Percentiles rank a stretch among this genome's conserved stretches.
phyloP scores from a whole-genome alignment of 2,113 vertebrate species.

The Empidonax alnorum region DNA sequence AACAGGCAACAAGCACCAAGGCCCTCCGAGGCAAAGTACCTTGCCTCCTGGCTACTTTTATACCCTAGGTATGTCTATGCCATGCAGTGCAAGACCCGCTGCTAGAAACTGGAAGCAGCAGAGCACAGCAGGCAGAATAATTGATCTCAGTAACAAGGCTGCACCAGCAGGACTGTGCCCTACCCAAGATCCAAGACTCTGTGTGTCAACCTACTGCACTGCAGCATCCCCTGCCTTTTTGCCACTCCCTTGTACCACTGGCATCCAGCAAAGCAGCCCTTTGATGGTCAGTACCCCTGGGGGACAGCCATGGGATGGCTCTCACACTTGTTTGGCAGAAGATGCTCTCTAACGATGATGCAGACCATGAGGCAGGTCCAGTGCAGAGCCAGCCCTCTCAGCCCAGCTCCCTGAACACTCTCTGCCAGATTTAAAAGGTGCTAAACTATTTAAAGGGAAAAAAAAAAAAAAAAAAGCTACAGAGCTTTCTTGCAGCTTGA shows the following conservation, averaged over 20 bases:
- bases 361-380: not conserved
- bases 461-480: not conserved
- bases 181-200: not conserved
- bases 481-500: not conserved
- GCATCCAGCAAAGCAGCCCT: not conserved
- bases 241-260: not conserved
- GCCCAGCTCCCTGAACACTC: not conserved
- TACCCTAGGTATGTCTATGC: not conserved
- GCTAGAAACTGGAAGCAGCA: not conserved
- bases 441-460: not conserved
- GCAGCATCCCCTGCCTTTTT: not conserved
- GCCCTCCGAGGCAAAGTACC: not conserved
- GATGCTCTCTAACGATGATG: not conserved
- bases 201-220: not conserved
- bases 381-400: not conserved
- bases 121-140: not conserved
- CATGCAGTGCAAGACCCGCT: fast-evolving
- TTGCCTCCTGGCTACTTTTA: not conserved
- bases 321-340: not conserved
- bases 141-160: fast-evolving
- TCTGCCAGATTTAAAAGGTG: not conserved
- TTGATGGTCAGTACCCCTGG: too few species aligned
- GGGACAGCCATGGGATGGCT: fast-evolving
- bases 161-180: not conserved
- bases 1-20: not conserved